Evolutionary conservation across 92 coral and sea anemone species (phyloP), one percentile per base, ranked within the genome.

Genomic region (Heliopora coerulea): DNA sequence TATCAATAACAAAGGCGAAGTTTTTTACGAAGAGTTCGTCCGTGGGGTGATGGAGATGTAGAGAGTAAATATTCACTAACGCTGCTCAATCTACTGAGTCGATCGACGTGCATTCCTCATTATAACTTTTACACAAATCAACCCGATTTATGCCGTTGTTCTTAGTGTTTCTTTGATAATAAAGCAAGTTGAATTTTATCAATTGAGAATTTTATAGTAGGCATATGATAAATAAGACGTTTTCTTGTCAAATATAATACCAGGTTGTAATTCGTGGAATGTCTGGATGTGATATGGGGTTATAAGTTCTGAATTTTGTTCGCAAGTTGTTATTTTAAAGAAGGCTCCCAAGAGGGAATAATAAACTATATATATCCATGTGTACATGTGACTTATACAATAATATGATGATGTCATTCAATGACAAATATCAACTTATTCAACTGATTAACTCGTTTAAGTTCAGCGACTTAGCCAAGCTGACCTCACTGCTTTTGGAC

Each of bases 1-100:
- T n/a, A 89, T 91, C 41, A 86, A 88, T 73, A 77, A 79, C 35
- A 88, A 83, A 26, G 97, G 97, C 46, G 96, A 89, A 57, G 82
- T 91, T 4, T 83, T 83, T 56, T 91, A 91, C 41, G 97, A 91
- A 46, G 82, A 68, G 2, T 84, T 88, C 56, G 91, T 88, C 49
- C 42, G 59, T 41, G 85, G 79, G 18, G 79, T 82, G 21, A 82
- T 82, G 85, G 76, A 70, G 35, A 52, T 54, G 77, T 70, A 70
- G 63, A 50, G 62, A 30, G 14, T 44, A 8, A 31, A 31, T 54
- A 54, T 32, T 30, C 77, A 49, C 32, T 34, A 26, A 39, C 57
- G 23, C 41, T 42, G 62, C 14, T 52, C 58, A 33, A 29, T 52
- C 77, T 23, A 50, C 31, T 50, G 3, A 23, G 61, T 3, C 61